Evolutionary conservation across 2,113 vertebrate species (phyloP), one percentile per base, ranked within the genome.

Genomic region (Ovis canadensis): DNA sequence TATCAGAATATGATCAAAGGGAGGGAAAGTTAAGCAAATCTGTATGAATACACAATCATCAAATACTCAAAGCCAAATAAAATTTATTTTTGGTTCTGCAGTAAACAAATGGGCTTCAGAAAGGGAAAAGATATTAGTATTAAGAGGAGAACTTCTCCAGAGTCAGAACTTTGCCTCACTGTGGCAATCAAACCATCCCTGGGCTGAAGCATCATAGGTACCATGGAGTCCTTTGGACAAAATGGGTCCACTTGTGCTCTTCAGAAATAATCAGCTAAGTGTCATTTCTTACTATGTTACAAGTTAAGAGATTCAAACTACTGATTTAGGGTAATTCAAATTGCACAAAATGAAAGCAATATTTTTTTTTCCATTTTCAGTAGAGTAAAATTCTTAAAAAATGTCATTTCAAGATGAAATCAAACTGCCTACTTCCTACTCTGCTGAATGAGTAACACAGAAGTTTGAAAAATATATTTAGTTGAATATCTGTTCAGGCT

Each of bases 221-320:
- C 33, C 9, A 1, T 16, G 7, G 33, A 97, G 48, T n/a, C 11
- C 36, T 97, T 82, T 82, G 48, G 48, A 60, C 57, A 92, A 96
- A 95, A 45, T n/a, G 25, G 7, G 45, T 81, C 77, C n/a, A 60
- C 81, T 36, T 94, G 36, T 60, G 36, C 57, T 93, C 74, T 81
- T 87, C 67, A 95, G 71, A 94, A 97, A 60, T 45, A 80, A 96
- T 96, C 80, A 88, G 23, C 31, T 54, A 88, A 91, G n/a, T 67
- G 33, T 77, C 45, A 67, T 81, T 93, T 97, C 54, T 92, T 83
- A 67, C 19, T 33, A 74, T 78, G n/a, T 43, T 85, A 67, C n/a
- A 93, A 81, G 81, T 59, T 88, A 78, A 90, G 52, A 90, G 36
- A 15, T 57, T 71, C 88, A 91, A 80, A 36, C 14, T 92, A 78